A percentile compares a stretch with the other conserved stretches of the same genome.
Evolutionary conservation across 2,797 vertebrate species (phyloP).

Genomic region (Limosa lapponica): DNA sequence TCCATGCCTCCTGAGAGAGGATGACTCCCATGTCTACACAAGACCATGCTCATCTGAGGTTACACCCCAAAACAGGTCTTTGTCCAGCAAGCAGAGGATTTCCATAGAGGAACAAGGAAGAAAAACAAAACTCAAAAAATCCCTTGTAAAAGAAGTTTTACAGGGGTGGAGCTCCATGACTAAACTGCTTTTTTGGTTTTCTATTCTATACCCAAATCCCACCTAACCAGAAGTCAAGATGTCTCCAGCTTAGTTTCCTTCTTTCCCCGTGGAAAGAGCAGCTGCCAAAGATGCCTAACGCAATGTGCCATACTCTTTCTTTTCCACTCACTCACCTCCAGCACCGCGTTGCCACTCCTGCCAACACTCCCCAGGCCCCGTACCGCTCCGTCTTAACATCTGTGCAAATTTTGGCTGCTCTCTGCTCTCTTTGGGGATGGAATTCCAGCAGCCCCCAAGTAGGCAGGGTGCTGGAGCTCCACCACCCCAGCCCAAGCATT

Average conservation of each 20-base stretch:
- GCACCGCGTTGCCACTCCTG: neutral
- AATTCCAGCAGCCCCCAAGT: neutral
- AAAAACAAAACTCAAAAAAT: neutral
- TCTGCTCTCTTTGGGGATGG: neutral
- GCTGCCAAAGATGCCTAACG: neutral
- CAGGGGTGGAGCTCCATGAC: neutral
- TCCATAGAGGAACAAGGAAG: neutral
- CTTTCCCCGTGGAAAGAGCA: neutral
- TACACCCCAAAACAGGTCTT: fast-evolving
- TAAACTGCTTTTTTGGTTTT: neutral
- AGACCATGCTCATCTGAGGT: neutral
- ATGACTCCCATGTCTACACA: neutral
- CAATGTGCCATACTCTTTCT: fast-evolving
- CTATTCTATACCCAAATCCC: neutral
- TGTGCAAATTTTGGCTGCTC: neutral
- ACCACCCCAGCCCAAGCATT: neutral
- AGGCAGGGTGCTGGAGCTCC: neutral
- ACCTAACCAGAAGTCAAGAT: neutral
- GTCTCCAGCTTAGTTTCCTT: neutral
- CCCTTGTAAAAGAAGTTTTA: neutral
- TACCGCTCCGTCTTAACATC: neutral
- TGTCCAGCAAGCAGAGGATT: fast-evolving
- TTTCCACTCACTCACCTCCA: neutral
- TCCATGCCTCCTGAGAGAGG: neutral
- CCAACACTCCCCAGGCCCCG: neutral